Conservation (phyloP, 2,113 vertebrate genomes). For the Clupea harengus region DNA sequence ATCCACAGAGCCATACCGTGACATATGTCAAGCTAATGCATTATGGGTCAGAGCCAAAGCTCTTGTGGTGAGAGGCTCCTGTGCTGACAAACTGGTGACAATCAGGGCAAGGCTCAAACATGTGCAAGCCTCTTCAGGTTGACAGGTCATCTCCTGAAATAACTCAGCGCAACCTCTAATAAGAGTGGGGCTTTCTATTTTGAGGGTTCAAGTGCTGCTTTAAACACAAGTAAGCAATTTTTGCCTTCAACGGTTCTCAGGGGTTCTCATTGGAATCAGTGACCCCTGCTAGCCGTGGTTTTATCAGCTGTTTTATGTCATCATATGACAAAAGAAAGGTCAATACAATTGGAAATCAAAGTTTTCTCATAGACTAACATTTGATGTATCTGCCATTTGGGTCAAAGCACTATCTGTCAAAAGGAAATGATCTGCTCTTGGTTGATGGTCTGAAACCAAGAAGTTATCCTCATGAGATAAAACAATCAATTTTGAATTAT, state of each 20-base stretch:
- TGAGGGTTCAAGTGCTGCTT: not conserved
- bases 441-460: not conserved
- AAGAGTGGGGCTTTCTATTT: not conserved
- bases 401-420: not conserved
- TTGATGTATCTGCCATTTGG: not conserved
- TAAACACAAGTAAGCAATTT: not conserved
- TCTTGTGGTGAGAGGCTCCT: not conserved
- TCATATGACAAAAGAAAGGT: not conserved
- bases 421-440: not conserved
- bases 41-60: slow-evolving; percentile 23
- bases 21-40: slow-evolving; percentile 38
- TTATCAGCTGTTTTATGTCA: not conserved
- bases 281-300: not conserved
- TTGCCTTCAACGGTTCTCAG: not conserved
- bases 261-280: not conserved
- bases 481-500: not conserved
- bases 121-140: not conserved
- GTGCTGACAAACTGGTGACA: slow-evolving; percentile 1
- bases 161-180: not conserved
- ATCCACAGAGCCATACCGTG: slow-evolving; percentile 15
- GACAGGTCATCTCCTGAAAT: slow-evolving; percentile 11
- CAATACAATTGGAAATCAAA: not conserved
- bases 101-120: not conserved
- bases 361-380: not conserved
- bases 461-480: not conserved